Conservation (phyloP, 2,888 invertebrate genomes). For the Xestia rhomboidea region DNA sequence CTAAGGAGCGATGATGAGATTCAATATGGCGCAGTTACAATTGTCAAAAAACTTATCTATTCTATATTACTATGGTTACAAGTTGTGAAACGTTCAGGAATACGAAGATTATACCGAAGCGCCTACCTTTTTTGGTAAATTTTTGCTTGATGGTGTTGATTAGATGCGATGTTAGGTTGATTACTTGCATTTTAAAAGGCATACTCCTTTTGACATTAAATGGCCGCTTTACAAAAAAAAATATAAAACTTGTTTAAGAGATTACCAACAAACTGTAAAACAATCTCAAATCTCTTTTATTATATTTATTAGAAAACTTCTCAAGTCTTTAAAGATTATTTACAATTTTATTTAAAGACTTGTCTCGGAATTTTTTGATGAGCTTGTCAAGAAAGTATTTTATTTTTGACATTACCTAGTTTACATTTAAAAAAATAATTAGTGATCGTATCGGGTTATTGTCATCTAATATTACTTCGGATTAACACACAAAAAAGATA, state of each 20-base stretch:
- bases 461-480: no score
- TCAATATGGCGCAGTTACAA: background rate
- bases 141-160: background rate
- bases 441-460: no score
- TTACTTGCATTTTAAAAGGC: background rate
- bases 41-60: background rate
- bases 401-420: no score
- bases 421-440: no score
- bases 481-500: no score
- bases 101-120: background rate
- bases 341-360: constrained; percentile 7
- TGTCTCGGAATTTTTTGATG: background rate
- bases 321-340: constrained; percentile 3
- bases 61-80: no score
- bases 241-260: background rate
- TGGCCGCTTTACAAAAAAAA: background rate
- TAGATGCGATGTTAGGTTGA: background rate
- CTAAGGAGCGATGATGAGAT: background rate
- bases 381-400: background rate
- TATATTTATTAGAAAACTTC: constrained; percentile 28
- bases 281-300: constrained; percentile 7
- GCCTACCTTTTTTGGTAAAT: background rate
- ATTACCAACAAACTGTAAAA: background rate
- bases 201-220: background rate
- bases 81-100: background rate